Conservation (phyloP, 2,888 invertebrate genomes). For the Acheta domesticus region DNA sequence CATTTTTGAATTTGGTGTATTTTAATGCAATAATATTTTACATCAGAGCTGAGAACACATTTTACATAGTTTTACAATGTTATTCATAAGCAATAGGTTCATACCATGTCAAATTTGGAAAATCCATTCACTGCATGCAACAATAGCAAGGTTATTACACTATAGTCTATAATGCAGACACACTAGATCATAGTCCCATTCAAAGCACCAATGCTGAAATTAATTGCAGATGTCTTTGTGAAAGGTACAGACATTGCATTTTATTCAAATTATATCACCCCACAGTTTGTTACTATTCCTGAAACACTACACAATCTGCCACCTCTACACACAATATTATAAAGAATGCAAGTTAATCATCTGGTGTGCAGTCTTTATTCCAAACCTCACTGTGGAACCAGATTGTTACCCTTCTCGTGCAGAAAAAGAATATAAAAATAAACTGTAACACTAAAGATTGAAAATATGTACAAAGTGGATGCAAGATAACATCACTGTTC, state of each 20-base stretch:
- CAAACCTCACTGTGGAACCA: not conserved
- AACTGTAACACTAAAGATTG: not conserved
- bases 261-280: not conserved
- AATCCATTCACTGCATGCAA: too few species aligned
- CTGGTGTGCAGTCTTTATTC: constrained; percentile 1
- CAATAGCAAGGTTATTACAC: too few species aligned
- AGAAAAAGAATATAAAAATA: constrained; percentile 18
- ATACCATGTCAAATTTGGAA: too few species aligned
- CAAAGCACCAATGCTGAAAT: constrained; percentile 11
- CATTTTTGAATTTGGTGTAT: too few species aligned
- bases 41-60: too few species aligned
- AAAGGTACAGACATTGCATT: not conserved
- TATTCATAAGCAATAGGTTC: too few species aligned
- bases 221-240: not conserved
- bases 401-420: constrained; percentile 18
- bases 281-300: not conserved
- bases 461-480: not conserved
- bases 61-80: too few species aligned
- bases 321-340: not conserved
- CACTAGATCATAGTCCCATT: not conserved
- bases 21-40: too few species aligned
- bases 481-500: not conserved
- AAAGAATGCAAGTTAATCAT: not conserved
- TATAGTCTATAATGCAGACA: too few species aligned
- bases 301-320: constrained; percentile 8